phyloP scores from a whole-genome alignment of 2,113 vertebrate genomes.

The Stomatorhinus ivindoensis region DNA sequence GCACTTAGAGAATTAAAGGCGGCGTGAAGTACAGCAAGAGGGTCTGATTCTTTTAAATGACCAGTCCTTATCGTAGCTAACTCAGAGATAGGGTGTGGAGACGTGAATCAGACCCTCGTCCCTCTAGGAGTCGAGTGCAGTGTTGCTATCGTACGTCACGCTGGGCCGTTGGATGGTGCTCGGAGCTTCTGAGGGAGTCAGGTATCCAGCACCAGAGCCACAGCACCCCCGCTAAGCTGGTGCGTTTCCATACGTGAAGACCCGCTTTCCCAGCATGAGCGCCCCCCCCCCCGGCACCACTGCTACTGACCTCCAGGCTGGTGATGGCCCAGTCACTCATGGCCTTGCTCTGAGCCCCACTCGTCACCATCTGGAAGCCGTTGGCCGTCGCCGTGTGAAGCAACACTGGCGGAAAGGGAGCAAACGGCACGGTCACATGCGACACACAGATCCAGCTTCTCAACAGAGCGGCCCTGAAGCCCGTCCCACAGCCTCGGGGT shows the following conservation, averaged over 20 bases:
- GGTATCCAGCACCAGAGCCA: not conserved
- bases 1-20: not conserved
- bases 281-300: not conserved
- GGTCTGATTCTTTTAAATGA: too few species aligned
- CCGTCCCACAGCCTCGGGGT: not conserved
- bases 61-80: not conserved
- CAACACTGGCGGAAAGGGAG: constrained; percentile 62
- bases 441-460: too few species aligned
- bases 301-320: constrained; percentile 84
- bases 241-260: not conserved
- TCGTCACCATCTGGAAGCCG: constrained; percentile 98
- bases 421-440: not conserved
- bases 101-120: not conserved
- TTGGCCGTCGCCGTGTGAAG: constrained; percentile 93
- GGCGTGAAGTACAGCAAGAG: too few species aligned
- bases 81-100: not conserved
- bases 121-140: not conserved
- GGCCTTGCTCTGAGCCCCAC: constrained; percentile 91
- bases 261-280: too few species aligned
- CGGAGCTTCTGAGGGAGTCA: not conserved
- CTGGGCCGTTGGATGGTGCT: not conserved
- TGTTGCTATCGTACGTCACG: not conserved
- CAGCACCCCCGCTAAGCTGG: not conserved
- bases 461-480: not conserved
- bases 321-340: constrained; percentile 94